Evolutionary conservation across 2,888 invertebrate genomes (phyloP), one percentile per base, ranked within the genome.

Genomic region (Ametastegia equiseti): DNA sequence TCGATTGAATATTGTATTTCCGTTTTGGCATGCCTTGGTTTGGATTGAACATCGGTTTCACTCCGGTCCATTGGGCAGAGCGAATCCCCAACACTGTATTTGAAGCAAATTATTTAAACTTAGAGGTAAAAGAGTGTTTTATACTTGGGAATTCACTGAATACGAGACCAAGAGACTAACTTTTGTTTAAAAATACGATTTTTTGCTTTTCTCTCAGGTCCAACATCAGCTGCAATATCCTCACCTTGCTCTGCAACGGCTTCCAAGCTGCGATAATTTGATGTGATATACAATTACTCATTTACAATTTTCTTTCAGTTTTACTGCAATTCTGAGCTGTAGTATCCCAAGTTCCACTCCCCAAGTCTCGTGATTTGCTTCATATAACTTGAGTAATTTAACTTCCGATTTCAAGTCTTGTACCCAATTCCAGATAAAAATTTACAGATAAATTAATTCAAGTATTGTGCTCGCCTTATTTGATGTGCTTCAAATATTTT

Each of bases 1-100:
- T 85, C 84, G 54, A 81, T 81, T 2, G 82, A 82, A 63, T 85
- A 85, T 77, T 84, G 83, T 23, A 84, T 84, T 19, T 79, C 60
- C 13, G 83, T 85, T 80, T 84, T 85, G 19, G 63, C 73, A 5
- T 63, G 30, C 7, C 7, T 15, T 15, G 15, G 63, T 63, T 63
- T 33, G 6, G 63, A 63, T 63, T 63, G 15, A 63, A 30, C 13
- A 7, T 33, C 63, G n/a, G 6, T n/a, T 33, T 63, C 63, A 63
- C 7, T 63, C 11, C 0, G 13, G 63, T 63, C 15, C 33, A 33
- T 63, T 15, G 63, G 13, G n/a, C 1, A 23, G n/a, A 33, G 13
- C 33, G 30, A 33, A 63, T 63, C 33, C 33, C 33, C 6, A 30
- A 13, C 33, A 1, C 63, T 63, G 13, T 63, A 7, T 63, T 15